A percentile compares a stretch with the other conserved stretches of the same genome.
These are phyloP conservation scores for Spongia lamella DNA, from an alignment of 37 sponge, comb jelly and placozoan species.

Conservation along the genomic window DNA sequence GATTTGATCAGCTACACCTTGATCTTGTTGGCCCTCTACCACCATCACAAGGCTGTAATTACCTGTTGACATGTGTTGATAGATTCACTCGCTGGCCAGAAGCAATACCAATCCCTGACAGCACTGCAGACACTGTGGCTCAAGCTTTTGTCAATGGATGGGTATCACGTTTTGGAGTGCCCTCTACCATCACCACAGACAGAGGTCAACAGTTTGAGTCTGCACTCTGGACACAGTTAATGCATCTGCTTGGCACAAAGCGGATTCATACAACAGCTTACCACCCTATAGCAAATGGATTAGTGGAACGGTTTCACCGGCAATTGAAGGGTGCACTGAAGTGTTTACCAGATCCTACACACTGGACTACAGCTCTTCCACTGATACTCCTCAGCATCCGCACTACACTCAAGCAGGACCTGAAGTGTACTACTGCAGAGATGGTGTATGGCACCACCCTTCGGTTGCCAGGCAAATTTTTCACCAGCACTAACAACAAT, in stretches of 20 bases:
- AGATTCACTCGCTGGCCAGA: too few species aligned
- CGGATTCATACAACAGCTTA: constrained; percentile 31
- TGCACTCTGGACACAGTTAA: constrained; percentile 22
- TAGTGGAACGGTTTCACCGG: constrained; percentile 9
- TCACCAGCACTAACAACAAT: not conserved
- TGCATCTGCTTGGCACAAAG: constrained; percentile 28
- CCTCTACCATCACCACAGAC: constrained; percentile 37
- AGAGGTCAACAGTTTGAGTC: constrained; percentile 28
- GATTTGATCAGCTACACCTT: constrained; percentile 41
- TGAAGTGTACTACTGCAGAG: constrained; percentile 33
- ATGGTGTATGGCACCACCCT: constrained; percentile 30
- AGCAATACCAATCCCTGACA: constrained; percentile 33
- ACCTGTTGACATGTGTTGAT: constrained; percentile 39
- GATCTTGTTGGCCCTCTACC: constrained; percentile 46
- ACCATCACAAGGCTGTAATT: constrained; percentile 12
- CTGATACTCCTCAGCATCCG: constrained; percentile 22
- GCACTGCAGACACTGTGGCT: constrained; percentile 31
- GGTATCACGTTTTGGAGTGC: constrained; percentile 39
- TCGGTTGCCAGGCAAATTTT: constrained; percentile 26
- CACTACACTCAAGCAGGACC: constrained; percentile 14
- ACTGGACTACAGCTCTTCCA: constrained; percentile 8
- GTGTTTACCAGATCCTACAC: not conserved
- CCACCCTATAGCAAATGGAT: constrained; percentile 20
- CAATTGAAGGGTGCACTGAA: constrained; percentile 26
- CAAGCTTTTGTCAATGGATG: constrained; percentile 29